A percentile compares a stretch with the other conserved stretches of the same genome.
These are phyloP conservation scores for Melanostoma mellinum DNA, from an alignment of 2,888 invertebrate species.

Conservation along the genomic window DNA sequence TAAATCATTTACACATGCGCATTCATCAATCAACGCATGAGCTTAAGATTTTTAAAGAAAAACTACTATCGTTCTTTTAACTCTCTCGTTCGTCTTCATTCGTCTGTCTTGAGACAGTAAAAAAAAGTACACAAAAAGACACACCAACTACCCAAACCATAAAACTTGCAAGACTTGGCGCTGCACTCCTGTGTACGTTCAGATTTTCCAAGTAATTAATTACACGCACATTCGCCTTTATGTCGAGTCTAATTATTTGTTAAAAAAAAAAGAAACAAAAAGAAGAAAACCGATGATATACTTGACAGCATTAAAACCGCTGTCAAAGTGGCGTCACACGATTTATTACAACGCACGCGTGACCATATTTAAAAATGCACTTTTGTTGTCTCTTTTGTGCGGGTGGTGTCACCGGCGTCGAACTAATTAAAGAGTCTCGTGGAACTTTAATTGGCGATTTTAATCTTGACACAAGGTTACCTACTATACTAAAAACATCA, in stretches of 20 bases:
- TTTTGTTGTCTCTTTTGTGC: slow-evolving; percentile 2
- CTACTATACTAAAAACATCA: slow-evolving; percentile 3
- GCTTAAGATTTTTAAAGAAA: slow-evolving; percentile 35
- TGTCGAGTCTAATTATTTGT: slow-evolving; percentile 67
- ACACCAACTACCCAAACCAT: not conserved
- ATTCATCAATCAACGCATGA: slow-evolving; percentile 67
- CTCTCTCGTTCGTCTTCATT: not conserved
- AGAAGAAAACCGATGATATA: slow-evolving; percentile 39
- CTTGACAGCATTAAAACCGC: slow-evolving; percentile 67
- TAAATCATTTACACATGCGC: slow-evolving; percentile 68
- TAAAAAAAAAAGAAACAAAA: not conserved
- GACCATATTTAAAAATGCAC: slow-evolving; percentile 60
- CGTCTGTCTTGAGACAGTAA: slow-evolving; percentile 1
- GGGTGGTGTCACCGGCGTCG: slow-evolving; percentile 6
- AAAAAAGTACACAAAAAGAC: not conserved
- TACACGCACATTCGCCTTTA: slow-evolving; percentile 70
- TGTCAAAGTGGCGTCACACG: slow-evolving; percentile 72
- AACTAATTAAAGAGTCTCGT: slow-evolving; percentile 15
- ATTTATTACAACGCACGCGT: slow-evolving; percentile 70
- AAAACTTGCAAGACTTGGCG: slow-evolving; percentile 27
- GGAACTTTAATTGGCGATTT: slow-evolving; percentile 38
- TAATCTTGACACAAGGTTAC: slow-evolving; percentile 31
- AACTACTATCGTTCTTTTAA: slow-evolving; percentile 37
- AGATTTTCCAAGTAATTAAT: slow-evolving; percentile 69
- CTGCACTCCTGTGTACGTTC: slow-evolving; percentile 47